Base-by-base conservation (phyloP, 2,797 vertebrate genomes). In the Botia almorhae region DNA sequence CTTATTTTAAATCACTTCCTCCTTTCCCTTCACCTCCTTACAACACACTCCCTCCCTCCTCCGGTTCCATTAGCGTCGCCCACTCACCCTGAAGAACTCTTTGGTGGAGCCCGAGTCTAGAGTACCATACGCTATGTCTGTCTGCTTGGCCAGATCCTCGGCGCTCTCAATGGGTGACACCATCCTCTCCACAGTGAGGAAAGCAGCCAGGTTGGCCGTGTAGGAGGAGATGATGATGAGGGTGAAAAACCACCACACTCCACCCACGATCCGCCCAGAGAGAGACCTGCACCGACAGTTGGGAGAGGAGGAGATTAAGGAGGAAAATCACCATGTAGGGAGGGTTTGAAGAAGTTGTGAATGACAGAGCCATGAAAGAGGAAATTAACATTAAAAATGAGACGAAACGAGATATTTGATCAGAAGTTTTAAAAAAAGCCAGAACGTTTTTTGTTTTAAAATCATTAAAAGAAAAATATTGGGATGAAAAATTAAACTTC, bases 211-310 rank as follows among this genome's bases (percentile, higher is more conserved):
- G 91, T 99, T 99, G 91, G 98, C 98, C 29, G 98, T 99, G 85
- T 99, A 99, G 83, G 98, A 99, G 65, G 98, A 99, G 92, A 99
- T 99, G 91, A 99, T 99, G 94, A 99, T 99, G 85, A 99, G 96
- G 0, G 98, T 99, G 92, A 99, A 99, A 95, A 99, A 99, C 98
- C 97, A 99, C 98, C 98, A 99, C 76, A 99, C 98, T 51, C 98
- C 98, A 90, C 98, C 98, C 39, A 99, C 98, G 86, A 99, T 99
- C 69, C 98, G 96, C 88, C 98, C 98, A 84, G 98, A 99, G 88
- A 99, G 95, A 89, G 98, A 99, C 93, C 98, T 99, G 93, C 26
- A 36, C 3, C 55, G 19, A 2, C 23, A 19, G 39, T 46, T 12
- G 43, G n/a, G 39, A 58, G 51, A 69, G 61, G 65, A 68, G 61